Evolutionary conservation across 2,888 invertebrate species (phyloP).

Genomic region (Scaptomyza reducta): DNA sequence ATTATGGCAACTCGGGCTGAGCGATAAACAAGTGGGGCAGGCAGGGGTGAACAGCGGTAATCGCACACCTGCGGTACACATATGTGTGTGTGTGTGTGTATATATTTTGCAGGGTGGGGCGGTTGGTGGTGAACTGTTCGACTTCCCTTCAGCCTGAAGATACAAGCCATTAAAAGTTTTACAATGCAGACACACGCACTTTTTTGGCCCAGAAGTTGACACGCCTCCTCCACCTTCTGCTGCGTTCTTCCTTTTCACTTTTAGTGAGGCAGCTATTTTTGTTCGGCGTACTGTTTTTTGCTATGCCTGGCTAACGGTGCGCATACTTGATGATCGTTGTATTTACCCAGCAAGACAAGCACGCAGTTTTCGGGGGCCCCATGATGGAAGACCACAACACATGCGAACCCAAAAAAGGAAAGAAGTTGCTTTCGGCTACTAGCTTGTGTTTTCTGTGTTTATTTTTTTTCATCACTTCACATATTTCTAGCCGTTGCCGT

Average conservation of each 20-base stretch:
- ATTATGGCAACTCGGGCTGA: conserved; percentile 59
- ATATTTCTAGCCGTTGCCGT: not conserved
- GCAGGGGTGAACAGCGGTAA: not conserved
- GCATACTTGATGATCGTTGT: conserved; percentile 68
- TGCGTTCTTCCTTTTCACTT: conserved; percentile 21
- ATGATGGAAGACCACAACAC: conserved; percentile 80
- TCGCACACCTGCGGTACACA: conserved; percentile 67
- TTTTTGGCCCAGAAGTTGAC: conserved; percentile 39
- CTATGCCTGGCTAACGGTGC: conserved; percentile 62
- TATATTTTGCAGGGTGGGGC: not conserved
- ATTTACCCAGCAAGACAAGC: conserved; percentile 23
- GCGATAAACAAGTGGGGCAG: conserved; percentile 29
- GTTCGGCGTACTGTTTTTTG: not conserved
- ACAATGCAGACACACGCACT: conserved; percentile 80
- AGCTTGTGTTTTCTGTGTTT: conserved; percentile 32
- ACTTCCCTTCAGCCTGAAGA: conserved; percentile 29
- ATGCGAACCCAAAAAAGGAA: conserved; percentile 67
- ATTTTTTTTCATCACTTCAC: not conserved
- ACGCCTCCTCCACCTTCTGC: conserved; percentile 19
- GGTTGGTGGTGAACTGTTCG: conserved; percentile 1
- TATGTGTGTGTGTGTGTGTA: conserved; percentile 43
- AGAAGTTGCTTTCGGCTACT: conserved; percentile 52
- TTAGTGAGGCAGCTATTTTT: conserved; percentile 49
- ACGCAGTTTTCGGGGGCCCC: conserved; percentile 24
- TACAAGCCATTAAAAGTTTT: conserved; percentile 79